These are phyloP conservation scores for Charadrius vociferus DNA, from an alignment of 2,113 vertebrate species.

Conservation along the genomic window DNA sequence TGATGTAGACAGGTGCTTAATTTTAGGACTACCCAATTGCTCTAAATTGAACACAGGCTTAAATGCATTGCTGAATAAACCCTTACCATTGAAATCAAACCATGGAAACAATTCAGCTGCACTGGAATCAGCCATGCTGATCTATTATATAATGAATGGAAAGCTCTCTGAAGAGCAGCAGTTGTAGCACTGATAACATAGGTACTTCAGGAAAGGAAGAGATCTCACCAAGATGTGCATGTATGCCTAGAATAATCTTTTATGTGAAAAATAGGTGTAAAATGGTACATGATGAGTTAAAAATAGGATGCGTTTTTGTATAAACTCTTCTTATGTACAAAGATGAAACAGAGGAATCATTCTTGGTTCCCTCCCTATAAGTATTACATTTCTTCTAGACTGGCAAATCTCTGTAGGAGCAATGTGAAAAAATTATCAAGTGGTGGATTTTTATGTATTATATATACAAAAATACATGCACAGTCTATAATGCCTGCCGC, in stretches of 20 bases:
- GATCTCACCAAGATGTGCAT: not conserved
- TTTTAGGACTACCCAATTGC: not conserved
- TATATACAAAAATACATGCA: not conserved
- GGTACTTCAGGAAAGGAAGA: not conserved
- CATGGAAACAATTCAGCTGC: slow-evolving; percentile 23
- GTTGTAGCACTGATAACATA: not conserved
- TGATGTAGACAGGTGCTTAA: slow-evolving; percentile 2
- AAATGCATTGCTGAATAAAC: slow-evolving; percentile 30
- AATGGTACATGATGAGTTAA: slow-evolving; percentile 34
- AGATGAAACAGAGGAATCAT: not conserved
- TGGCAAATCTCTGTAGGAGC: not conserved
- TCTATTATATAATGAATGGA: not conserved
- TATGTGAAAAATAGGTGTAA: slow-evolving; percentile 13
- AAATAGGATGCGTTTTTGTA: not conserved
- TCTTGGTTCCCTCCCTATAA: not conserved
- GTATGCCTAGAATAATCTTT: not conserved
- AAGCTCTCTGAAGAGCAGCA: not conserved
- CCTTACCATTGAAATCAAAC: slow-evolving; percentile 4
- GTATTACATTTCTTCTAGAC: not conserved
- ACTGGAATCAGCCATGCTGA: not conserved
- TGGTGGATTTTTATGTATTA: not conserved
- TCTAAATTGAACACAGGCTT: not conserved
- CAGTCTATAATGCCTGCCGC: not conserved
- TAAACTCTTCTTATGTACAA: not conserved
- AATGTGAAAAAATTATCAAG: not conserved